A percentile compares a stretch with the other conserved stretches of the same genome.
Evolutionary conservation across 2,113 vertebrate genomes (phyloP).

Genomic region (Copsychus sechellarum): DNA sequence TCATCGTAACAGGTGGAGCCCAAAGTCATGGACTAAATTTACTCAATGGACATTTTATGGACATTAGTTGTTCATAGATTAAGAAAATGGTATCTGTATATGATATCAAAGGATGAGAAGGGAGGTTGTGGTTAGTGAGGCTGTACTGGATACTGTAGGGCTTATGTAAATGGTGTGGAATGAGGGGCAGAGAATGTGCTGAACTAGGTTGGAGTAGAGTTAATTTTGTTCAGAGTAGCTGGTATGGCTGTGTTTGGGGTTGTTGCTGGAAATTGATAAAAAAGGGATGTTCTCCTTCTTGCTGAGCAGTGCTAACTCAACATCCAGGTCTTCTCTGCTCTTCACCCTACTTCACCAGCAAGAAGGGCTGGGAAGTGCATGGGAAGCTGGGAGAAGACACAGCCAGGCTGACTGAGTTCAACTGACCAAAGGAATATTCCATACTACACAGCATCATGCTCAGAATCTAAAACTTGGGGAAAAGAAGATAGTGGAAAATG

Average conservation of each 20-base stretch:
- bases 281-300: neutral
- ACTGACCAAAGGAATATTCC: neutral
- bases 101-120: neutral
- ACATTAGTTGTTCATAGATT: neutral
- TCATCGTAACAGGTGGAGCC: neutral
- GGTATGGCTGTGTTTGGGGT: neutral
- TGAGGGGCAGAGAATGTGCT: neutral
- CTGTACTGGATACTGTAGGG: neutral
- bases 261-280: neutral
- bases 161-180: neutral
- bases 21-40: neutral
- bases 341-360: neutral
- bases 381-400: neutral
- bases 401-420: neutral
- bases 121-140: neutral
- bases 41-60: neutral
- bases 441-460: neutral
- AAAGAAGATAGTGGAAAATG: neutral
- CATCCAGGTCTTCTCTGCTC: neutral
- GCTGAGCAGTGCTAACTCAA: neutral
- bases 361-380: neutral
- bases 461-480: neutral
- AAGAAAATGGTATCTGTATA: neutral
- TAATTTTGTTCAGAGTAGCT: neutral
- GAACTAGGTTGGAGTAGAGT: neutral